Base-by-base conservation (phyloP, 2,888 invertebrate genomes). In the Lampropteryx suffumata region DNA sequence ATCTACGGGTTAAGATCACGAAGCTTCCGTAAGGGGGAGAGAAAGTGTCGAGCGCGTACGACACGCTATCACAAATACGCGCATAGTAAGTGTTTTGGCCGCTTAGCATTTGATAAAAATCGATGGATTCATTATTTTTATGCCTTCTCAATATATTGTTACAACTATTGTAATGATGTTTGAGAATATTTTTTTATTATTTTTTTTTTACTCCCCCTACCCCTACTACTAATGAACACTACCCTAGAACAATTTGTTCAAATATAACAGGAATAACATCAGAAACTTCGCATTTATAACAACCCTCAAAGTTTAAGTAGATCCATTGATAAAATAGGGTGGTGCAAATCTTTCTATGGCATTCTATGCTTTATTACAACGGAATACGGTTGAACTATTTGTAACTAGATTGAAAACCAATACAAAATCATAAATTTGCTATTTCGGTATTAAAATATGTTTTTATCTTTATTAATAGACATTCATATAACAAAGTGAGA, bases 1-100 rank as follows among this genome's bases (percentile, higher is more conserved):
- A 50, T 10, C 76, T 79, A 82, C 80, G 62, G 69, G 57, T 71
- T 84, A 50, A 49, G 79, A 82, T 83, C 83, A 83, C 63, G 57
- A 71, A 62, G 61, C 61, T 61, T 51, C 49, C 8, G 26, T 24
- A 34, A 55, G 36, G 30, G 8, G 10, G n/a, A 26, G n/a, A 28
- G 5, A 27, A 13, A 12, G 1, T 12, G 32, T 6, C 17, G 30
- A 24, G 2, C 1, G 24, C 24, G 5, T 24, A 24, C 24, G 24
- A 17, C 17, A 17, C 4, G 2, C 17, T 17, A 17, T 17, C 17
- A 17, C 17, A 17, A 24, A 24, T 24, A 6, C 5, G 3, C 24
- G 6, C 7, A 24, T 24, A 1, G 7, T 24, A 24, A 24, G 24
- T 7, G 24, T 17, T 17, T 17, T 17, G 17, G 17, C 17, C 17